Base-by-base conservation (phyloP, 2,797 vertebrate species). In the Coregonus suidteri region DNA sequence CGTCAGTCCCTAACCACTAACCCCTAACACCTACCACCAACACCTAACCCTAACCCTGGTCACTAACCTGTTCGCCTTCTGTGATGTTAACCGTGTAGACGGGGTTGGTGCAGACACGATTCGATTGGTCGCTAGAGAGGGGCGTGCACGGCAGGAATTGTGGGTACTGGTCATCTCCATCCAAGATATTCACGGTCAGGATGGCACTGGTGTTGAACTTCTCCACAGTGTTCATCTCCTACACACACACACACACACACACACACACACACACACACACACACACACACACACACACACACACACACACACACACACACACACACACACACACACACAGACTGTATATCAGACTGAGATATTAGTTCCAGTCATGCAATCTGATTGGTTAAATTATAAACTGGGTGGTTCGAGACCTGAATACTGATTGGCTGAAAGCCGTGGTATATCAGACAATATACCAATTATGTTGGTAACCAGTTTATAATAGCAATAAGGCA, bases 91-190 rank as follows among this genome's bases (percentile, higher is more conserved):
- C 91, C 0, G 80, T 93, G 87, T 96, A 96, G 75, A 91, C 47
- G 0, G 95, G 94, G 75, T 92, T 96, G 85, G 90, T 86, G 81
- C 94, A 96, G 82, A 96, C 80, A 0, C 9, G 82, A 25, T 82
- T 92, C 72, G 82, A 81, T 7, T 90, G 81, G 34, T 91, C 92
- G 71, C 91, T 90, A 67, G 86, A 85, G 73, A 93, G 88, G 72
- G 89, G 85, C 18, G n/a, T 82, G 82, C 95, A 96, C 18, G 95
- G 94, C 80, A 93, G 88, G 85, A 96, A 96, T 77, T 93, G 91
- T 11, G 96, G 94, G 80, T 96, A 96, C 86, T 95, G 95, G 76
- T 96, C 95, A 2, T 95, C 93, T 77, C 92, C 95, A 72, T 96
- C 94, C 76, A 90, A 81, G 3, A 97, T 88, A 0, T 78, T 90